Conservation (phyloP, 92 coral and sea anemone genomes). For the Actinostola sp. region DNA sequence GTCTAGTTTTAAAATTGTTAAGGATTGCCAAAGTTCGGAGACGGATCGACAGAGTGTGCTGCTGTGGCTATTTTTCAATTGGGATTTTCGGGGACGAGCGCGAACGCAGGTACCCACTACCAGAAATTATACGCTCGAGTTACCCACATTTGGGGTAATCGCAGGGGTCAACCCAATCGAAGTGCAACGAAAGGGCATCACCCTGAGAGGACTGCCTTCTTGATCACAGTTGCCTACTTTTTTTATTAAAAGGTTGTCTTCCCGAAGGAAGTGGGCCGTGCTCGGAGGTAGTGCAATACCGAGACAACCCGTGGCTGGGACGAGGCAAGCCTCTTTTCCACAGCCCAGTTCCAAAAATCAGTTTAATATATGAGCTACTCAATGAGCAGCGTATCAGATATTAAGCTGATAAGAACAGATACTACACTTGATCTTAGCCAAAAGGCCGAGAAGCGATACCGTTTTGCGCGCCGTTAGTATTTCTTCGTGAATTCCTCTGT, state of each 20-base stretch:
- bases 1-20: too few relatives aligned
- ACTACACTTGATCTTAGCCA: constrained; percentile 97
- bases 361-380: constrained; percentile 90
- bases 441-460: constrained; percentile 99
- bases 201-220: constrained; percentile 44
- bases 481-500: too few relatives aligned
- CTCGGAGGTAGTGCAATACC: constrained; percentile 84
- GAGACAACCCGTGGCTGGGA: constrained; percentile 84
- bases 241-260: too few relatives aligned
- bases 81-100: constrained; percentile 21
- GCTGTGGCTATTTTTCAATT: too few relatives aligned
- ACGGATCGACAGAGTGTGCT: too few relatives aligned
- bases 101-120: constrained; percentile 21
- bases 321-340: constrained; percentile 83
- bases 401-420: constrained; percentile 98
- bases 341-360: constrained; percentile 80
- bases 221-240: constrained; percentile 38
- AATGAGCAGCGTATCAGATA: constrained; percentile 94
- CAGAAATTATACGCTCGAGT: constrained; percentile 20
- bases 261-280: constrained; percentile 71
- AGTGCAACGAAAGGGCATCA: constrained; percentile 50
- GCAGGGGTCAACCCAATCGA: constrained; percentile 89
- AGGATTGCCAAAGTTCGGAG: too few relatives aligned
- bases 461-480: too few relatives aligned
- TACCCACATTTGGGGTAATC: constrained; percentile 21